Evolutionary conservation across 2,888 invertebrate species (phyloP).

Genomic region (Amblyjoppa fuscipennis): DNA sequence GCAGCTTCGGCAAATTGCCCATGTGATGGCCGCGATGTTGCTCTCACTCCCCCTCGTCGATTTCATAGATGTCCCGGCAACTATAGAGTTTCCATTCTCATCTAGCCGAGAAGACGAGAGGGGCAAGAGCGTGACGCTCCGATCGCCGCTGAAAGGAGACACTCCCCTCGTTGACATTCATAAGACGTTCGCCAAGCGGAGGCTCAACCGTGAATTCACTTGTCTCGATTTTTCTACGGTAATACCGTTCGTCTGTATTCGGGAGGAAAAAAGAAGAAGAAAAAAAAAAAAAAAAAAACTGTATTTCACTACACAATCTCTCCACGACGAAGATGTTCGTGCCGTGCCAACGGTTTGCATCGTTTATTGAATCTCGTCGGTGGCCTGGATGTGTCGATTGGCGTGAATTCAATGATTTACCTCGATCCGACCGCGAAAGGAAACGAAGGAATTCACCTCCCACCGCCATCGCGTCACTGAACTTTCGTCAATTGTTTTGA

Average conservation of each 20-base stretch:
- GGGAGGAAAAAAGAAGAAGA: background rate
- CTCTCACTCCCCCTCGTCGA: conserved; percentile 29
- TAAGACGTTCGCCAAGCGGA: conserved; percentile 17
- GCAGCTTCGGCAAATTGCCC: conserved; percentile 48
- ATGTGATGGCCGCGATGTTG: conserved; percentile 29
- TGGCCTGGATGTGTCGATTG: conserved; percentile 45
- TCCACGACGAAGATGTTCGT: background rate
- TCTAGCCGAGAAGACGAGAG: background rate
- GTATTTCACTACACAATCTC: background rate
- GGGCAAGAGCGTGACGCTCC: background rate
- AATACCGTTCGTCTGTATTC: conserved; percentile 15
- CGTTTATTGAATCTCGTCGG: conserved; percentile 44
- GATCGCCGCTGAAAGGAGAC: background rate
- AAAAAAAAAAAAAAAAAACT: conserved; percentile 24
- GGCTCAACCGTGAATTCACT: conserved; percentile 47
- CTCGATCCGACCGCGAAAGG: background rate
- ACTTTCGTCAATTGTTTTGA: background rate
- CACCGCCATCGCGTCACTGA: background rate
- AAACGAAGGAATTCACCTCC: background rate
- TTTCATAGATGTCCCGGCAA: conserved; percentile 35
- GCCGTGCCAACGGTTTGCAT: conserved; percentile 18
- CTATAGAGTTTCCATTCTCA: conserved; percentile 31
- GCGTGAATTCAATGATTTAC: conserved; percentile 53
- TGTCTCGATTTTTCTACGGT: conserved; percentile 40
- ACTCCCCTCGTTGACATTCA: conserved; percentile 46